Conservation (phyloP, 2,797 vertebrate genomes). For the Fringilla coelebs region DNA sequence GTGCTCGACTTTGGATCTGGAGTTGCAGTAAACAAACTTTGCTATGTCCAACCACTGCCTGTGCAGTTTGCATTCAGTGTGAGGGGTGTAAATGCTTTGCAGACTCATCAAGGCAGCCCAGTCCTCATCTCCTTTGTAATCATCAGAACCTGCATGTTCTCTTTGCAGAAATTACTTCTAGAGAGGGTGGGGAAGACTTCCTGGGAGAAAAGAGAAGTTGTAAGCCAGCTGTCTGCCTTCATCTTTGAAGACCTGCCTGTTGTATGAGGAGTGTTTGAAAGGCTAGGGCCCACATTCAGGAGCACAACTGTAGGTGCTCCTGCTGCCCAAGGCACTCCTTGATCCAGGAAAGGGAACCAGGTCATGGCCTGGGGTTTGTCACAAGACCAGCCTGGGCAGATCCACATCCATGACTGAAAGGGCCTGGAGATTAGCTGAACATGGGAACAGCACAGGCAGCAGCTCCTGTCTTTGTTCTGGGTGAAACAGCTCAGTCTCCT, state of each 20-base stretch:
- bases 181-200: not conserved
- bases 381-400: not conserved
- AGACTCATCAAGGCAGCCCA: not conserved
- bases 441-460: not conserved
- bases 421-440: not conserved
- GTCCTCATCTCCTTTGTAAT: not conserved
- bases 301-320: not conserved
- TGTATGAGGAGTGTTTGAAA: not conserved
- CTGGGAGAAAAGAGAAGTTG: not conserved
- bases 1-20: fast-evolving
- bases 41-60: not conserved
- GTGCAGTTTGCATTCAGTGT: fast-evolving
- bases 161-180: not conserved
- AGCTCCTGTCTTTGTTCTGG: not conserved
- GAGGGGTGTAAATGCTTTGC: not conserved
- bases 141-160: not conserved
- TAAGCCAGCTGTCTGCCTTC: not conserved
- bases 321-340: not conserved
- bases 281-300: fast-evolving
- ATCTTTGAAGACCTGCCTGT: fast-evolving
- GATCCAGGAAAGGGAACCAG: not conserved
- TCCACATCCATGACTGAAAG: not conserved
- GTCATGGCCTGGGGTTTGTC: not conserved
- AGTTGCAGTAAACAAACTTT: not conserved
- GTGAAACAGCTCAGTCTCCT: not conserved